Conservation (phyloP, 2,888 invertebrate species). For the Phania funesta region DNA sequence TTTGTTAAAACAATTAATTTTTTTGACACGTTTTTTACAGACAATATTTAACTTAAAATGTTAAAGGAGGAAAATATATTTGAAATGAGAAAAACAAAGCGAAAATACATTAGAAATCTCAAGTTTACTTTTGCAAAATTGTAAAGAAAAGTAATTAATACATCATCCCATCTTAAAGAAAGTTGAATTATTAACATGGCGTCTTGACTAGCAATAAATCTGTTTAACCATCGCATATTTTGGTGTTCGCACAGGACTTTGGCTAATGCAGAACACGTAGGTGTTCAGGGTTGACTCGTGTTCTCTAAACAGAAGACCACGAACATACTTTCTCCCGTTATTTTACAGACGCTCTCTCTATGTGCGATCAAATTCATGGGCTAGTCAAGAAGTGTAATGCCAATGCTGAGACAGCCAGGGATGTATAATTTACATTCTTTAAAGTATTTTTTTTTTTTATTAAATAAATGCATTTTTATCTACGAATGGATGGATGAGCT, state of each 20-base stretch:
- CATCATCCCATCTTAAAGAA: not conserved
- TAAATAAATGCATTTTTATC: conserved; percentile 65
- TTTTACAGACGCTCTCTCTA: no score
- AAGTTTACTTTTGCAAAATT: no score
- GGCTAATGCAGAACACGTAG: no score
- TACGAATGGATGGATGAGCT: conserved; percentile 39
- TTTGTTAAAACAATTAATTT: conserved; percentile 30
- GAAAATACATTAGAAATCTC: conserved; percentile 1
- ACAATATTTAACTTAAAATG: conserved; percentile 35
- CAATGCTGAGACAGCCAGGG: not conserved
- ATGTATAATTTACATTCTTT: not conserved
- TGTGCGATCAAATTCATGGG: no score
- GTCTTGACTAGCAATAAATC: no score
- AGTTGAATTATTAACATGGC: no score
- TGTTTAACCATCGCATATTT: no score
- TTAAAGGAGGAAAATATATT: not conserved
- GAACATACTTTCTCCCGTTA: no score
- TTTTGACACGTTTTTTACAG: conserved; percentile 15
- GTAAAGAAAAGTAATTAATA: not conserved
- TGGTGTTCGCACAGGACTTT: no score
- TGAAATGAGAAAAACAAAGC: not conserved
- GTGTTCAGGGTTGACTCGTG: no score
- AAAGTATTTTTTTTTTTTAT: conserved; percentile 5
- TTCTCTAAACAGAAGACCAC: no score
- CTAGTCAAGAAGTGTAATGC: no score